Percentiles rank a stretch among this genome's conserved stretches.
phyloP scores from a whole-genome alignment of 2,797 vertebrate genomes.

The Cossypha dichroa region DNA sequence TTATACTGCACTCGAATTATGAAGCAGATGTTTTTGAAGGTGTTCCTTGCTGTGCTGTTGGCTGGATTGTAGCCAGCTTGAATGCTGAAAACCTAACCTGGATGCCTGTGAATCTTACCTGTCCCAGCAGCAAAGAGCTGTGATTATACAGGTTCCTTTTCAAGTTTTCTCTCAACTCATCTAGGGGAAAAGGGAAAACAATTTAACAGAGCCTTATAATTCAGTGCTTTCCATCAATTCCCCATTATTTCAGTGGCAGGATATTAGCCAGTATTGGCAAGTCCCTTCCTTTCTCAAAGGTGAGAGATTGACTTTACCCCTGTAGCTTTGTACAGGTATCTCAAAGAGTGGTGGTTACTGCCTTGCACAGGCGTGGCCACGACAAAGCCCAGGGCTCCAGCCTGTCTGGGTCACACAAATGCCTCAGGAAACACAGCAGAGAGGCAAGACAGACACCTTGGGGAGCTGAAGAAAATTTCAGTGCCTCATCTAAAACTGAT shows the following conservation, averaged over 20 bases:
- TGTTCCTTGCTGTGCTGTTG: neutral
- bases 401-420: neutral
- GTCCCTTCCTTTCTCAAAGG: neutral
- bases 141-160: neutral
- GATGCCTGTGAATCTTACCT: neutral
- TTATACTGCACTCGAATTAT: neutral
- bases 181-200: neutral
- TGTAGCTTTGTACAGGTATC: neutral
- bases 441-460: neutral
- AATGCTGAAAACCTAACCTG: neutral
- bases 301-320: neutral
- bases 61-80: neutral
- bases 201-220: neutral
- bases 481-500: constrained; percentile 32
- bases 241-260: neutral
- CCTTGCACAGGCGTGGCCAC: neutral
- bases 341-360: neutral
- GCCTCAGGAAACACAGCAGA: neutral
- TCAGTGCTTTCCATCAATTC: neutral
- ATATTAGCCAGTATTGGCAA: neutral
- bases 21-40: neutral
- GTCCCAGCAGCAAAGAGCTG: neutral
- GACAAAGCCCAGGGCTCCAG: neutral
- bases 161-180: neutral
- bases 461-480: neutral